Base-by-base conservation (phyloP, 2,113 vertebrate species). In the Ammospiza nelsoni region DNA sequence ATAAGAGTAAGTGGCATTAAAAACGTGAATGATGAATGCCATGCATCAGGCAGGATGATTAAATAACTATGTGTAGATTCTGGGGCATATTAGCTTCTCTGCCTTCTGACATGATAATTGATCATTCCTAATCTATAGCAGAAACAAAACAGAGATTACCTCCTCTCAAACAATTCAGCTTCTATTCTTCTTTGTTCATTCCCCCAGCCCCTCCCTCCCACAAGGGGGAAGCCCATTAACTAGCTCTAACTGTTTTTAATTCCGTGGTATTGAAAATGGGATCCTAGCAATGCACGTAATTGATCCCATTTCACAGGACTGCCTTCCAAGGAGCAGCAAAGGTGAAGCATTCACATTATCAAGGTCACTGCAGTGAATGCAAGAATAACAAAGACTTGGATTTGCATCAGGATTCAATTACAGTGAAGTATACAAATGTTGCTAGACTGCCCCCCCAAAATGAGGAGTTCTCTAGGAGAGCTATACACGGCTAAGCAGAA, bases 1-100 rank as follows among this genome's bases (percentile, higher is more conserved):
- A 6, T 87, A 92, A 90, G 20, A 83, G 41, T 73, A 94, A 96
- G 27, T 69, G 73, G 94, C 63, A 96, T 90, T 84, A 92, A 93
- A 77, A 91, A 91, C 0, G 4, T 76, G 93, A 92, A 74, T 93
- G 95, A 95, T 73, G 23, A 90, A 97, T 87, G 74, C 46, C 89
- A 43, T 12, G 24, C 63, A 95, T 73, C 63, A 24, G 59, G 41
- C 62, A 94, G 84, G 63, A 84, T 87, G 90, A 96, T 95, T 95
- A 93, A 95, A 63, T 72, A 95, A 87, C 48, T 51, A 31, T 7
- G 25, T 54, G 76, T 84, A 89, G 91, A 95, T 94, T 62, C 83
- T 58, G 55, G 27, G 76, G 37, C 76, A 75, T 84, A 94, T 90
- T 89, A 74, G 72, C 69, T 85, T 84, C 76, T 89, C 63, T 5